phyloP scores from a whole-genome alignment of 2,113 vertebrate species.

The Chionodraco myersi region DNA sequence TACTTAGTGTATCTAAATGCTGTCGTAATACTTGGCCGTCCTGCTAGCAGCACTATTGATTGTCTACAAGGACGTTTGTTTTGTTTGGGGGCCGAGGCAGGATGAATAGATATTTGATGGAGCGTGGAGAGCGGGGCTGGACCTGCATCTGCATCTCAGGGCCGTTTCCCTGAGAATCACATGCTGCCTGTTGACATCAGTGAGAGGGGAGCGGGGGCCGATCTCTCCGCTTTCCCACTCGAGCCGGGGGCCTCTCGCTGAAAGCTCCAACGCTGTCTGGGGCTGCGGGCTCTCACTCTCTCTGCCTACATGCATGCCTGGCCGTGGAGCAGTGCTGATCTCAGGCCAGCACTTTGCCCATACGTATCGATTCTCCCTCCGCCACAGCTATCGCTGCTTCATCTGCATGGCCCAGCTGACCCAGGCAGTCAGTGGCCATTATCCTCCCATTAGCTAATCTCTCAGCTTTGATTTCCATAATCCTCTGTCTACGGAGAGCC shows the following conservation, averaged over 20 bases:
- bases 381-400: conserved; percentile 49
- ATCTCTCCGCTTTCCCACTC: conserved; percentile 64
- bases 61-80: conserved; percentile 72
- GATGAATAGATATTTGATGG: conserved; percentile 70
- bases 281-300: conserved; percentile 52
- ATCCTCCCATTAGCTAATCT: conserved; percentile 87
- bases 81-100: conserved; percentile 49
- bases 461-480: conserved; percentile 84
- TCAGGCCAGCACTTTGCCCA: conserved; percentile 46
- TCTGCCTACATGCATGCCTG: conserved; percentile 6
- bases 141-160: conserved; percentile 50
- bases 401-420: conserved; percentile 78
- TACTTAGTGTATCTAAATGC: conserved; percentile 72
- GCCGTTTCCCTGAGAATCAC: conserved; percentile 67
- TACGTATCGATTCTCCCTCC: conserved; percentile 64
- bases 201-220: conserved; percentile 49
- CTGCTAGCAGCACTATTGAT: conserved; percentile 63
- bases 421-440: conserved; percentile 78
- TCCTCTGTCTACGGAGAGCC: conserved; percentile 79
- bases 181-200: conserved; percentile 78
- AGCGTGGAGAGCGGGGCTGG: conserved; percentile 47
- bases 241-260: conserved; percentile 58
- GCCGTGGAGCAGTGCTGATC: conserved; percentile 34
- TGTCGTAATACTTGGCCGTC: conserved; percentile 66
- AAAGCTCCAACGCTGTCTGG: conserved; percentile 70